A percentile compares a stretch with the other conserved stretches of the same genome.
phyloP scores from a whole-genome alignment of 2,113 vertebrate genomes.

The Colius striatus region DNA sequence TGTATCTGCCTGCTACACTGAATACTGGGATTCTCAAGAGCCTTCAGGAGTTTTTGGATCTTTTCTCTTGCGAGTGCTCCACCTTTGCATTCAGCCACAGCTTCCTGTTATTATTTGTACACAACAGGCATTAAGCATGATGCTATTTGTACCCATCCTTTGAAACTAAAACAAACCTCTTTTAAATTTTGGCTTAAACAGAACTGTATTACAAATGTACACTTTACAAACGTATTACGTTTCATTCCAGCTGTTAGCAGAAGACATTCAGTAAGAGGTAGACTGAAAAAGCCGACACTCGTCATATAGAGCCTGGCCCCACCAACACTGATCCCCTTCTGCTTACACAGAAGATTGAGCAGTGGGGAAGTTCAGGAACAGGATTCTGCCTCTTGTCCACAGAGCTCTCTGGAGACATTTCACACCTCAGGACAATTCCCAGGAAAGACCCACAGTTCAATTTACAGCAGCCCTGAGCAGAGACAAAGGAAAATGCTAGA shows the following conservation, averaged over 20 bases:
- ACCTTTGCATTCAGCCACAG: background rate
- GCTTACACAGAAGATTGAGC: background rate
- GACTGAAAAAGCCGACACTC: background rate
- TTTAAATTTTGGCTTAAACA: background rate
- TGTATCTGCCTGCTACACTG: background rate
- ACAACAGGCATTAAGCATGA: background rate
- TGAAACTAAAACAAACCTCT: background rate
- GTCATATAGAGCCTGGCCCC: fast-evolving
- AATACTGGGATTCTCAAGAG: background rate
- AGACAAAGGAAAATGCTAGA: background rate
- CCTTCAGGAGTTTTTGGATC: background rate
- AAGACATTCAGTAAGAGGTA: background rate
- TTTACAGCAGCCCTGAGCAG: background rate
- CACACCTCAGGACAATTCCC: background rate
- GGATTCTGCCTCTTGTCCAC: background rate
- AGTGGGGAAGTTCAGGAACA: background rate
- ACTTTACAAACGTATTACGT: background rate
- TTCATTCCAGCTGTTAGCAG: background rate
- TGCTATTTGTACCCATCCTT: background rate
- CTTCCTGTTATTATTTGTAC: background rate
- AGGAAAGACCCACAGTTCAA: background rate
- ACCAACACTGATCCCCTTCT: background rate
- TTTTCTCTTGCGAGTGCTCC: background rate
- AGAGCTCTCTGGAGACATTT: background rate
- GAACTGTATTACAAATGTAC: too few species aligned